Evolutionary conservation across 2,113 vertebrate genomes (phyloP).

Genomic region (Stercorarius parasiticus): DNA sequence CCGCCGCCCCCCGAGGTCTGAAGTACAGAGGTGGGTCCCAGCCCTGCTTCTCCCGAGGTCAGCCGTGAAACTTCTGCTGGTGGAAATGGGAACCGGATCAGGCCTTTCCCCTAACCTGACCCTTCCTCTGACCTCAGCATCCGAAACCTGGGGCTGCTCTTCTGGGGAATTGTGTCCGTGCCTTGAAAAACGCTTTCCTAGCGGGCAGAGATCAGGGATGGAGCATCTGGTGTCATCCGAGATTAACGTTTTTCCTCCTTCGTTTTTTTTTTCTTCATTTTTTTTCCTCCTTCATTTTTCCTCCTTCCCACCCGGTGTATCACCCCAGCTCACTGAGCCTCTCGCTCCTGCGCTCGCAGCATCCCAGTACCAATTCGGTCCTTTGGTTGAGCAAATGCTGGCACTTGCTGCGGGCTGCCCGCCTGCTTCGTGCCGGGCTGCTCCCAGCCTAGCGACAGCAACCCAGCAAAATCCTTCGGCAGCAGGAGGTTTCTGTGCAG

Average conservation of each 20-base stretch:
- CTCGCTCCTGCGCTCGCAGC: not conserved
- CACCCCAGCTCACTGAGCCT: not conserved
- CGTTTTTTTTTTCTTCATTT: no score
- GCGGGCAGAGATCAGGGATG: not conserved
- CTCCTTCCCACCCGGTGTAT: not conserved
- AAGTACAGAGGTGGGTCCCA: not conserved
- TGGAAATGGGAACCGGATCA: not conserved
- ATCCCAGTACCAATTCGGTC: accelerated
- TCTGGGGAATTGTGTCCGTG: not conserved
- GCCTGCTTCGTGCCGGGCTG: not conserved
- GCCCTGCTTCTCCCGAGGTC: not conserved
- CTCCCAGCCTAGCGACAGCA: not conserved
- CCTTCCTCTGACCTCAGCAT: not conserved
- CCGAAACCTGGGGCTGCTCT: not conserved
- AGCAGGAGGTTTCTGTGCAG: not conserved
- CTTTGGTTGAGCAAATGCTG: not conserved
- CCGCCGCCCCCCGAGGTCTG: not conserved
- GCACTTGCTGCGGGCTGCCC: not conserved
- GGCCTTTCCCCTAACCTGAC: not conserved
- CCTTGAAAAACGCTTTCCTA: not conserved
- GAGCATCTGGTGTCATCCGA: not conserved
- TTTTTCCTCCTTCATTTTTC: no score
- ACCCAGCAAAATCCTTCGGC: not conserved
- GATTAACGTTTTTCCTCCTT: no score
- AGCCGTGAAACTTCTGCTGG: not conserved